These are phyloP conservation scores for Germaria angustata DNA, from an alignment of 2,888 invertebrate species.

Conservation along the genomic window DNA sequence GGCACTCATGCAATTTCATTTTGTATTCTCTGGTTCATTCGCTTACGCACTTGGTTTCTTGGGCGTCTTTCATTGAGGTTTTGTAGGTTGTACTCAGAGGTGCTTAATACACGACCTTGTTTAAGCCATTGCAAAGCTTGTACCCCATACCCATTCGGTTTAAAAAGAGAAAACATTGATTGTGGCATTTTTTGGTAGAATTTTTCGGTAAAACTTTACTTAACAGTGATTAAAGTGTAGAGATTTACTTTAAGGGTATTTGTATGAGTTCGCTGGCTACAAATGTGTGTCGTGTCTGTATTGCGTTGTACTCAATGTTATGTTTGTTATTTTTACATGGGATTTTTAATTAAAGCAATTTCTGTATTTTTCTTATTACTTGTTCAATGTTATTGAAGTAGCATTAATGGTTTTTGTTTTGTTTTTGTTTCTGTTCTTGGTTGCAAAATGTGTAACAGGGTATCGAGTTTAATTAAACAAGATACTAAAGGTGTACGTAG, in stretches of 20 bases:
- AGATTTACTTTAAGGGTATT: constrained; percentile 37
- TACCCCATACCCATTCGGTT: not conserved
- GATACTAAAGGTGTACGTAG: not conserved
- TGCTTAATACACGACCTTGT: not conserved
- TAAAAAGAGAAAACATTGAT: constrained; percentile 14
- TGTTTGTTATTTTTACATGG: constrained; percentile 11
- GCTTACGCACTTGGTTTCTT: constrained; percentile 40
- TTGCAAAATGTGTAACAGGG: not conserved
- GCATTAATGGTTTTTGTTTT: constrained; percentile 13
- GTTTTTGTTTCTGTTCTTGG: too few species aligned
- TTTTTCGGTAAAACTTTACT: constrained; percentile 55
- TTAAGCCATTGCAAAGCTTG: not conserved
- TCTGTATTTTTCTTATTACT: constrained; percentile 13
- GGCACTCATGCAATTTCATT: not conserved
- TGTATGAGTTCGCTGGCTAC: not conserved
- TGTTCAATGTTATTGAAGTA: constrained; percentile 50
- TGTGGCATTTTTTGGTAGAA: constrained; percentile 22
- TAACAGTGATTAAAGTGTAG: constrained; percentile 62
- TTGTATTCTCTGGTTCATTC: constrained; percentile 29
- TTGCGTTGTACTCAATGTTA: not conserved
- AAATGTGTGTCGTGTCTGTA: constrained; percentile 17
- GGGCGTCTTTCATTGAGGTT: constrained; percentile 52
- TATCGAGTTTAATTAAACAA: constrained; percentile 12
- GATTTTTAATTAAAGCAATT: constrained; percentile 58
- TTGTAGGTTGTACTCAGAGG: constrained; percentile 12